Evolutionary conservation across 2,888 invertebrate genomes (phyloP).

Genomic region (Buathra laborator): DNA sequence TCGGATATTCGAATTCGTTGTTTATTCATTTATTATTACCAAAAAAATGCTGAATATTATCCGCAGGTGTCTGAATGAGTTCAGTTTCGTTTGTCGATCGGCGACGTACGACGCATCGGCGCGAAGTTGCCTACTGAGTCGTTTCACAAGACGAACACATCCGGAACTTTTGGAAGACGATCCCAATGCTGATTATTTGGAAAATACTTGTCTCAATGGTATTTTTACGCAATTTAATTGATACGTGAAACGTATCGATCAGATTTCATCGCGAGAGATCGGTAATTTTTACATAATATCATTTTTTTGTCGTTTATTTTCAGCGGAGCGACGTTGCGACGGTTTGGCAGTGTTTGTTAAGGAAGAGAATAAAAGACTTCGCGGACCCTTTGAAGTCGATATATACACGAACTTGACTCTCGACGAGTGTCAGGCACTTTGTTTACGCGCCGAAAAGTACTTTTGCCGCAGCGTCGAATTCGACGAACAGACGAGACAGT

Average conservation of each 20-base stretch:
- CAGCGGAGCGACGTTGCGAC: slow-evolving; percentile 94
- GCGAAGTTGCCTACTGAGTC: slow-evolving; percentile 92
- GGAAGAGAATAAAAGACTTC: slow-evolving; percentile 94
- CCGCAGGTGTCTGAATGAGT: slow-evolving; percentile 92
- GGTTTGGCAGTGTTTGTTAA: slow-evolving; percentile 95
- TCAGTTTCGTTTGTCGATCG: slow-evolving; percentile 95
- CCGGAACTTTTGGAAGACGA: slow-evolving; percentile 94
- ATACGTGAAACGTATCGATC: neutral
- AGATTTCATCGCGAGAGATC: no score
- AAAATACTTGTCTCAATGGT: slow-evolving; percentile 96
- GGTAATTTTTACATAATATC: no score
- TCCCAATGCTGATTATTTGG: slow-evolving; percentile 95
- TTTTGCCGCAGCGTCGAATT: slow-evolving; percentile 96
- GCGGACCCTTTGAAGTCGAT: slow-evolving; percentile 95
- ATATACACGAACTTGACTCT: slow-evolving; percentile 94
- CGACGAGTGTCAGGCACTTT: slow-evolving; percentile 95
- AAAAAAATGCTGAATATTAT: neutral
- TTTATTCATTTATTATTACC: slow-evolving; percentile 10
- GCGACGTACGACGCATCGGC: slow-evolving; percentile 93
- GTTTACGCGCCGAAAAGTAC: slow-evolving; percentile 94
- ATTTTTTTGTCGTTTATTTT: neutral
- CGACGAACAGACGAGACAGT: slow-evolving; percentile 94
- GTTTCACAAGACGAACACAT: slow-evolving; percentile 94
- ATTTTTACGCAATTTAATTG: slow-evolving; percentile 66
- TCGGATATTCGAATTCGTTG: neutral